Conservation (phyloP, 2,888 invertebrate species). For the Microctonus brassicae region DNA sequence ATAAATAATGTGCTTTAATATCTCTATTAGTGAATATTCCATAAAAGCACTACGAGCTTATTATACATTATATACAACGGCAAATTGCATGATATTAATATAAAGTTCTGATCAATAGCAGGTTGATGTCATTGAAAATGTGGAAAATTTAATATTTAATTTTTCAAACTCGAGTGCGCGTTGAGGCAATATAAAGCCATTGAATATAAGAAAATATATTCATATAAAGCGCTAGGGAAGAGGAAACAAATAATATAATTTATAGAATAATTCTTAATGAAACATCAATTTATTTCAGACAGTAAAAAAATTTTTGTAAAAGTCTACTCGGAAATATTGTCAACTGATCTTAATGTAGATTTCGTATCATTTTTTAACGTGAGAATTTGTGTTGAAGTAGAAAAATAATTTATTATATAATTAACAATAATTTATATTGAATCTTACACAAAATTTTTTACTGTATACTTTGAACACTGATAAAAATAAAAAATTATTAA, state of each 20-base stretch:
- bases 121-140: slow-evolving; percentile 13
- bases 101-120: not conserved
- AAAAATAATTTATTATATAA: no score
- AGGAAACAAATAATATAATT: slow-evolving; percentile 9
- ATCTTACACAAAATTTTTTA: no score
- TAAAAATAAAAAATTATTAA: no score
- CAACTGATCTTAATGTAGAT: no score
- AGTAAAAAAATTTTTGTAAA: no score
- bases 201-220: not conserved
- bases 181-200: slow-evolving; percentile 3
- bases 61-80: not conserved
- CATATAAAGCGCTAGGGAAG: not conserved
- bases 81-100: not conserved
- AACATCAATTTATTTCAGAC: no score
- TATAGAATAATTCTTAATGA: not conserved
- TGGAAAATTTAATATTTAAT: slow-evolving; percentile 15
- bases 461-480: no score
- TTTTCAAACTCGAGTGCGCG: not conserved
- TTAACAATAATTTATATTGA: no score
- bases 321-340: no score
- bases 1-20: not conserved
- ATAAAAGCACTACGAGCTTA: not conserved
- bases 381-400: no score
- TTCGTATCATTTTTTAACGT: no score
- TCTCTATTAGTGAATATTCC: no score